Evolutionary conservation across 1,140 invertebrate genomes (phyloP).

Genomic region (Bombus huntii): DNA sequence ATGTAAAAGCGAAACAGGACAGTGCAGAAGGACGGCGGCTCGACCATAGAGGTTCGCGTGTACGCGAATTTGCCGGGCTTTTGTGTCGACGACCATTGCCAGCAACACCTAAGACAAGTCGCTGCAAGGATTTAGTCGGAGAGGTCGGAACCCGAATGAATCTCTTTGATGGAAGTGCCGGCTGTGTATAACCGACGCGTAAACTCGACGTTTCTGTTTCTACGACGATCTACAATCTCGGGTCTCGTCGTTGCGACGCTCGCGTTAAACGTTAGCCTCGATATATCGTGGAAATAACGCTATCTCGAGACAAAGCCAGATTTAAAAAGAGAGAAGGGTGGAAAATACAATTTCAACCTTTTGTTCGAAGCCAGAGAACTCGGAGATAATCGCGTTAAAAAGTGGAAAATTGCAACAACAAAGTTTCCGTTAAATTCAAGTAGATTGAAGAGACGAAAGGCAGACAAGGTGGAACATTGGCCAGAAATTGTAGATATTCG

Average conservation of each 20-base stretch:
- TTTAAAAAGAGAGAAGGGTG: neutral
- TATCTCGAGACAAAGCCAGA: neutral
- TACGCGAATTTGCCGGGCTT: constrained; percentile 10
- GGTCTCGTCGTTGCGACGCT: neutral
- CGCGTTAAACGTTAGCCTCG: neutral
- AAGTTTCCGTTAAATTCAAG: neutral
- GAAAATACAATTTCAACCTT: constrained; percentile 10
- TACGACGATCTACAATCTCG: constrained; percentile 4
- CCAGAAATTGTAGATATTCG: neutral
- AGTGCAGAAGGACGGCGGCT: neutral
- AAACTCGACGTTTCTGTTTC: constrained; percentile 20
- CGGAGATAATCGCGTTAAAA: neutral
- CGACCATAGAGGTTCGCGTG: neutral
- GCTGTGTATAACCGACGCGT: constrained; percentile 2
- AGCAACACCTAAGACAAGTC: constrained; percentile 26
- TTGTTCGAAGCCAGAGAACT: neutral
- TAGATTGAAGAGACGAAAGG: no score
- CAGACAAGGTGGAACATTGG: neutral
- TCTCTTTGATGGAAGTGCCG: constrained; percentile 34
- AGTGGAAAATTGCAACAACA: neutral
- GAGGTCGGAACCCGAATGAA: neutral
- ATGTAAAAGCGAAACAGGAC: neutral
- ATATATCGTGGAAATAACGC: neutral
- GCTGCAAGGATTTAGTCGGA: constrained; percentile 44
- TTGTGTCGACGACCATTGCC: constrained; percentile 18